These are phyloP conservation scores for Podotricha telesiphe DNA, from an alignment of 2,888 invertebrate genomes.

Conservation along the genomic window DNA sequence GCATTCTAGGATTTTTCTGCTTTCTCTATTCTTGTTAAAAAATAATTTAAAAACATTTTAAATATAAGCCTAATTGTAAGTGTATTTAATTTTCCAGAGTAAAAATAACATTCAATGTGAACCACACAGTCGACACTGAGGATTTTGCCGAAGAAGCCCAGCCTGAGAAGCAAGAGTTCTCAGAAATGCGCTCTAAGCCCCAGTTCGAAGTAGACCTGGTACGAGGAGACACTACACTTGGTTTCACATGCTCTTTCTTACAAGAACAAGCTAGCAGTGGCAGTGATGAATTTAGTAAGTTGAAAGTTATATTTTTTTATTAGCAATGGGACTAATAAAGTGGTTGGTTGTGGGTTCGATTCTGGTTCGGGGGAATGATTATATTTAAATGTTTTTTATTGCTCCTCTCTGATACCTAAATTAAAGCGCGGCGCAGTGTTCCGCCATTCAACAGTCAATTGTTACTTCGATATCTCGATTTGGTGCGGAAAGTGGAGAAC, in stretches of 20 bases:
- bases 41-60: too few species aligned
- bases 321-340: too few species aligned
- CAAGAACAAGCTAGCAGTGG: constrained; percentile 84
- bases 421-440: too few species aligned
- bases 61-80: background rate
- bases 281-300: constrained; percentile 88
- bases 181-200: constrained; percentile 95
- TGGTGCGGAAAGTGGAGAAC: too few species aligned
- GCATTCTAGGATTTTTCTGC: too few species aligned
- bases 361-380: too few species aligned
- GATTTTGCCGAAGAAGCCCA: constrained; percentile 86
- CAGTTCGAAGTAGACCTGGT: constrained; percentile 94
- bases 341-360: too few species aligned
- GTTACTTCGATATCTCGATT: too few species aligned
- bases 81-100: constrained; percentile 55
- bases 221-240: constrained; percentile 89
- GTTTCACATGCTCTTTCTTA: constrained; percentile 93
- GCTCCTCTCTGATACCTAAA: too few species aligned
- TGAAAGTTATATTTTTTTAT: background rate
- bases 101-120: constrained; percentile 91
- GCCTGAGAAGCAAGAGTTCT: constrained; percentile 88
- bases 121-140: constrained; percentile 96
- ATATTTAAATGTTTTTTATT: too few species aligned
- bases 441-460: too few species aligned
- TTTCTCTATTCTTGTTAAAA: too few species aligned